Evolutionary conservation across 2,113 vertebrate species (phyloP).

Genomic region (Sialia sialis): DNA sequence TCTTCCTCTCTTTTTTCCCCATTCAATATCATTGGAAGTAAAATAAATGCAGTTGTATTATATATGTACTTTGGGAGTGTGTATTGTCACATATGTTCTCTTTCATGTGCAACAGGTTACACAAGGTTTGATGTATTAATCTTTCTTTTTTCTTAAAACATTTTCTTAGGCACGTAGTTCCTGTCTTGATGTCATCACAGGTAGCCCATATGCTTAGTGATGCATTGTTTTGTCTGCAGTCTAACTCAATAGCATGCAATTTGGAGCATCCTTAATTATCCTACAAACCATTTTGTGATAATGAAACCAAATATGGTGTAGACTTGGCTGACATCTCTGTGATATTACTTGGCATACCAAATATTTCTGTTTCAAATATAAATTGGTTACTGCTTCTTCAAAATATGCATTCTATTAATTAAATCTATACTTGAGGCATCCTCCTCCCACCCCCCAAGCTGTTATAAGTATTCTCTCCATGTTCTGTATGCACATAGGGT

Average conservation of each 20-base stretch:
- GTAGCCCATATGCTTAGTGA: neutral
- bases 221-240: slow-evolving; percentile 23
- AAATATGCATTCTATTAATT: slow-evolving; percentile 24
- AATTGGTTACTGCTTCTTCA: slow-evolving; percentile 26
- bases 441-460: neutral
- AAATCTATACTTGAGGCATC: slow-evolving; percentile 18
- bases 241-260: slow-evolving; percentile 24
- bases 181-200: slow-evolving; percentile 25
- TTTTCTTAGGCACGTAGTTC: neutral
- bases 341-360: slow-evolving; percentile 17
- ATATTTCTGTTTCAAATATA: slow-evolving; percentile 45
- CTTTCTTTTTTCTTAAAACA: neutral
- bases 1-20: neutral
- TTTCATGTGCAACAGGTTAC: slow-evolving; percentile 40
- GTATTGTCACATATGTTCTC: neutral
- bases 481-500: neutral
- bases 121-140: neutral
- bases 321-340: slow-evolving; percentile 22
- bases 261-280: slow-evolving; percentile 49
- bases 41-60: neutral
- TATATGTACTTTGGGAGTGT: neutral
- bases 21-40: neutral
- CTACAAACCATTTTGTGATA: slow-evolving; percentile 30
- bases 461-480: neutral
- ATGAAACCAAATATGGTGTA: slow-evolving; percentile 35